These are phyloP conservation scores for Drosophila persimilis DNA, from an alignment of 1,140 invertebrate genomes.

Conservation along the genomic window DNA sequence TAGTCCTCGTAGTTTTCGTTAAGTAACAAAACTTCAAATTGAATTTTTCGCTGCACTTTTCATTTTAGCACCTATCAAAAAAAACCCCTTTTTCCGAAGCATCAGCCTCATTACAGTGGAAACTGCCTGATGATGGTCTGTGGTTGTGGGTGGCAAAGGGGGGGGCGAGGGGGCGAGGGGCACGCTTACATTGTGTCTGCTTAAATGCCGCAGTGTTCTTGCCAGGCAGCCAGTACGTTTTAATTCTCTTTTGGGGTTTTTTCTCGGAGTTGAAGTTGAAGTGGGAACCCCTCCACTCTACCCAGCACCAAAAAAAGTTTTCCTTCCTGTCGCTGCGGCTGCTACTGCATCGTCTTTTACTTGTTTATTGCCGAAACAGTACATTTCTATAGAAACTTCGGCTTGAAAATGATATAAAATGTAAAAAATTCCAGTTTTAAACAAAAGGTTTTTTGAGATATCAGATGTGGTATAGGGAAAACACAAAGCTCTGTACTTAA, in stretches of 20 bases:
- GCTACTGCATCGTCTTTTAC: conserved; percentile 29
- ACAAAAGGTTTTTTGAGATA: conserved; percentile 1
- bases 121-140: conserved; percentile 30
- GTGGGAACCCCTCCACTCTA: no score
- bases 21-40: conserved; percentile 81
- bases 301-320: conserved; percentile 23
- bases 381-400: conserved; percentile 47
- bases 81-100: conserved; percentile 51
- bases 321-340: conserved; percentile 22
- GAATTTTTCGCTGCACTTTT: conserved; percentile 77
- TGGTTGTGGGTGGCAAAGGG: no score
- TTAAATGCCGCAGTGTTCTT: conserved; percentile 58
- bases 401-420: not conserved
- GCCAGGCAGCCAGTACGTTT: conserved; percentile 46
- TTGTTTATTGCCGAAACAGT: conserved; percentile 45
- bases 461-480: no score
- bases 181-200: conserved; percentile 49
- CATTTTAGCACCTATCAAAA: conserved; percentile 76
- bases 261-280: conserved; percentile 15
- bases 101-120: conserved; percentile 51
- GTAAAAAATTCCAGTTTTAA: not conserved
- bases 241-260: conserved; percentile 35
- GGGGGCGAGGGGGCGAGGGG: not conserved
- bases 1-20: conserved; percentile 76
- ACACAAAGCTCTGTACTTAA: not conserved